Evolutionary conservation across 1,140 invertebrate genomes (phyloP).

Genomic region (Drosophila seguyi): DNA sequence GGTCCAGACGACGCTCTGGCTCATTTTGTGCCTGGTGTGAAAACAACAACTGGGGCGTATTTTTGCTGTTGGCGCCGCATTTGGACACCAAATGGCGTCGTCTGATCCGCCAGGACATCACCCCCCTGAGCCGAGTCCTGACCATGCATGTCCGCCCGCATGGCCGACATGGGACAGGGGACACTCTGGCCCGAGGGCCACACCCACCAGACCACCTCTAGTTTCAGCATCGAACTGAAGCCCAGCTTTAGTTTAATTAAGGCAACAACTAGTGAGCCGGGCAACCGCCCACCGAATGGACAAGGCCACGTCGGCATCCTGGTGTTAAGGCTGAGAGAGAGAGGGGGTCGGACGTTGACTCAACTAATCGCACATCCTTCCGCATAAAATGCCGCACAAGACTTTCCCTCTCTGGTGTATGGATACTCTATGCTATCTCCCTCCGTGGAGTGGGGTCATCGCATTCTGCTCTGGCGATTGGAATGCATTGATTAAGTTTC

Average conservation of each 20-base stretch:
- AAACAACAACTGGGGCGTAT: constrained; percentile 83
- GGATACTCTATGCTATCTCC: constrained; percentile 20
- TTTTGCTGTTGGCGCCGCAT: constrained; percentile 82
- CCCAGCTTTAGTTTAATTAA: constrained; percentile 83
- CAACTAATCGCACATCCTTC: constrained; percentile 83
- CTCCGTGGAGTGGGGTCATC: constrained; percentile 25
- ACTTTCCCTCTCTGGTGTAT: constrained; percentile 3
- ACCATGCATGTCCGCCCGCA: constrained; percentile 55
- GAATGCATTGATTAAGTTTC: constrained; percentile 46
- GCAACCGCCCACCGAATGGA: constrained; percentile 67
- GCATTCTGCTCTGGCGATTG: constrained; percentile 19
- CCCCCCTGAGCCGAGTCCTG: constrained; percentile 1
- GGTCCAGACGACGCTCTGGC: constrained; percentile 16
- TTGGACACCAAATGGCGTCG: constrained; percentile 78
- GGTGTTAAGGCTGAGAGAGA: neutral
- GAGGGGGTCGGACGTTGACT: constrained; percentile 65
- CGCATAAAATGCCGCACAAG: constrained; percentile 67
- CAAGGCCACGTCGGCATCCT: constrained; percentile 22
- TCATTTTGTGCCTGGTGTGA: constrained; percentile 75
- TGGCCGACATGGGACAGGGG: constrained; percentile 20
- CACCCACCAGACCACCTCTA: constrained; percentile 69
- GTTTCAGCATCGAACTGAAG: constrained; percentile 80
- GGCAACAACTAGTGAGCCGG: constrained; percentile 79
- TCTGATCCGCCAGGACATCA: constrained; percentile 45
- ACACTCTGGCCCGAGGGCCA: constrained; percentile 18